A percentile compares a stretch with the other conserved stretches of the same genome.
phyloP scores from a whole-genome alignment of 1,140 invertebrate species.

The Psix sp. region DNA sequence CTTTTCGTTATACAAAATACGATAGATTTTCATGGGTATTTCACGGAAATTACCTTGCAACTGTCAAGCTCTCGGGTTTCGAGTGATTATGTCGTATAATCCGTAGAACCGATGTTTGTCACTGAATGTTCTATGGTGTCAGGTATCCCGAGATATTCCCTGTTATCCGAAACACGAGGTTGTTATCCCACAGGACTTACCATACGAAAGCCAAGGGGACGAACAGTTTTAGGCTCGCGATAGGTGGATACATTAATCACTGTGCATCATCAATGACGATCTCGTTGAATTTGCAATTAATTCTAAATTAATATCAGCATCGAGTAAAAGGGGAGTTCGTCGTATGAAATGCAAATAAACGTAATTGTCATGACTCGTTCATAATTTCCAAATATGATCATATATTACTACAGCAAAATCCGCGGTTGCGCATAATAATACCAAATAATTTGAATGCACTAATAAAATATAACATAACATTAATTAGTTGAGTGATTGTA shows the following conservation, averaged over 20 bases:
- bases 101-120: slow-evolving; percentile 69
- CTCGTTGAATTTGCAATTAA: slow-evolving; percentile 59
- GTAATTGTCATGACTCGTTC: slow-evolving; percentile 33
- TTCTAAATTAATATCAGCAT: slow-evolving; percentile 60
- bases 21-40: slow-evolving; percentile 67
- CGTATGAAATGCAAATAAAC: slow-evolving; percentile 22
- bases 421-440: no score
- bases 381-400: slow-evolving; percentile 5
- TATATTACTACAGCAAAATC: no score
- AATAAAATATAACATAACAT: no score
- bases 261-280: slow-evolving; percentile 58
- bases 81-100: slow-evolving; percentile 75
- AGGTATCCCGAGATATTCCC: slow-evolving; percentile 74
- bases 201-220: slow-evolving; percentile 60
- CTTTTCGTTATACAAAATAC: slow-evolving; percentile 27
- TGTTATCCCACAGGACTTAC: slow-evolving; percentile 75
- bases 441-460: no score
- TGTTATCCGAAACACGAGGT: slow-evolving; percentile 75
- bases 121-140: slow-evolving; percentile 69
- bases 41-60: slow-evolving; percentile 67
- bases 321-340: slow-evolving; percentile 13
- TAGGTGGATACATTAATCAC: slow-evolving; percentile 59
- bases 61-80: slow-evolving; percentile 69
- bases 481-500: no score
- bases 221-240: slow-evolving; percentile 51